Base-by-base conservation (phyloP, 1,140 invertebrate genomes). In the Trichonephila inaurata region DNA sequence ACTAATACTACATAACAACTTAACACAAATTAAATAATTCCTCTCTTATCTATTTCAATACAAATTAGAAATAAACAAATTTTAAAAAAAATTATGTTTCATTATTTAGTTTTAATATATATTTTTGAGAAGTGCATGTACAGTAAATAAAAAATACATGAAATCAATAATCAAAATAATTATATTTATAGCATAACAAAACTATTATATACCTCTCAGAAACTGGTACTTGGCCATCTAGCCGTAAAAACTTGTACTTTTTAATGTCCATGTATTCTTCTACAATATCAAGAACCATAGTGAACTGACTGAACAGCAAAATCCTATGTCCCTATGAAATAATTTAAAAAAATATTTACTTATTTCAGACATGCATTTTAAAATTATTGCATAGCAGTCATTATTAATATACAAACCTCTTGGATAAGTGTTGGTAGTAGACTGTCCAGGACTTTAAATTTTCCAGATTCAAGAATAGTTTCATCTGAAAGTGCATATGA, bases 241-340 rank as follows among this genome's bases (percentile, higher is more conserved):
- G 96, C 95, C 98, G 96, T 64, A 95, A 40, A 44, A 77, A 94
- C 33, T 92, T 90, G 72, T 94, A 92, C 8, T 86, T 33, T 62
- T 58, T 94, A 62, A 94, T 92, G 28, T 90, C 94, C 86, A 91
- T 89, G 24, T 94, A 92, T 69, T 94, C 93, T 97, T 99, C 98
- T 72, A 99, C 95, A 28, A 99, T 96, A 96, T 99, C 98, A 94
- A 99, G 98, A 98, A 99, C 99, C 95, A 98, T 98, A 1, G 98
- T 99, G 98, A 99, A 99, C 96, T 99, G 98, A 18, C 98, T 99
- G 96, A 99, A 99, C 95, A 99, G 98, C 14, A 99, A 96, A 0
- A 99, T 98, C 93, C 98, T 62, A 62, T 93, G 83, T 82, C n/a
- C 91, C 91, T 91, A 77, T 61, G 86, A 93, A 82, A 85, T 51